A percentile compares a stretch with the other conserved stretches of the same genome.
Evolutionary conservation across 2,888 invertebrate genomes (phyloP).

Genomic region (Beris morrisii): DNA sequence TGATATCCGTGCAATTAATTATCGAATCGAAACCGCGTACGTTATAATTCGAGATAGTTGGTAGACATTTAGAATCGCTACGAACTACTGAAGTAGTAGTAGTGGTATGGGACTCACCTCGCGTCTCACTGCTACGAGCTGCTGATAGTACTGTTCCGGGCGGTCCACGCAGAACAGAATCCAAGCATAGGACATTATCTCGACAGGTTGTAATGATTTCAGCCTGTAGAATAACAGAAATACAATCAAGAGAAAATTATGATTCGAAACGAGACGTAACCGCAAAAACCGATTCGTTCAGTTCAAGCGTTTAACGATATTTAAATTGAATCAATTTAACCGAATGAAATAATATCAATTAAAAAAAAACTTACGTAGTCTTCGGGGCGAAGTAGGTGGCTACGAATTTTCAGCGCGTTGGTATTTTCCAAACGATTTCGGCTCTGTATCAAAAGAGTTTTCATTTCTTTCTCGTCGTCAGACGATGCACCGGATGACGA

Average conservation of each 20-base stretch:
- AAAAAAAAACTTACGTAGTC: constrained; percentile 54
- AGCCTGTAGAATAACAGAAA: constrained; percentile 61
- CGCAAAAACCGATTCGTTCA: not conserved
- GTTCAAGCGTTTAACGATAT: not conserved
- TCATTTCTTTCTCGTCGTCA: constrained; percentile 55
- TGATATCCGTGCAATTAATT: constrained; percentile 50
- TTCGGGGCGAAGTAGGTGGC: constrained; percentile 55
- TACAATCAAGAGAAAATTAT: constrained; percentile 3
- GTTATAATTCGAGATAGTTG: constrained; percentile 54
- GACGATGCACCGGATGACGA: constrained; percentile 54
- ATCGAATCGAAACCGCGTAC: constrained; percentile 52
- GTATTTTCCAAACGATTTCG: constrained; percentile 54
- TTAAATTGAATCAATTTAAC: not conserved
- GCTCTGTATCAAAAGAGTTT: constrained; percentile 52
- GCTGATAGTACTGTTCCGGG: constrained; percentile 59
- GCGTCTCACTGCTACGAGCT: constrained; percentile 62
- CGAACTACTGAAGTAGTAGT: constrained; percentile 2
- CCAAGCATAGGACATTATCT: constrained; percentile 81
- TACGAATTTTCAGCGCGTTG: constrained; percentile 53
- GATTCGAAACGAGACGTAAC: not conserved
- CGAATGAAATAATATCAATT: too few species aligned
- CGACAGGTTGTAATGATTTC: constrained; percentile 84
- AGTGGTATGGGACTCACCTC: constrained; percentile 58
- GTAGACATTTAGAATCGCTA: constrained; percentile 6
- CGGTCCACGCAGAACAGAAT: constrained; percentile 65